Evolutionary conservation across 1,140 invertebrate genomes (phyloP), one percentile per base, ranked within the genome.

Genomic region (Onthophagus taurus): DNA sequence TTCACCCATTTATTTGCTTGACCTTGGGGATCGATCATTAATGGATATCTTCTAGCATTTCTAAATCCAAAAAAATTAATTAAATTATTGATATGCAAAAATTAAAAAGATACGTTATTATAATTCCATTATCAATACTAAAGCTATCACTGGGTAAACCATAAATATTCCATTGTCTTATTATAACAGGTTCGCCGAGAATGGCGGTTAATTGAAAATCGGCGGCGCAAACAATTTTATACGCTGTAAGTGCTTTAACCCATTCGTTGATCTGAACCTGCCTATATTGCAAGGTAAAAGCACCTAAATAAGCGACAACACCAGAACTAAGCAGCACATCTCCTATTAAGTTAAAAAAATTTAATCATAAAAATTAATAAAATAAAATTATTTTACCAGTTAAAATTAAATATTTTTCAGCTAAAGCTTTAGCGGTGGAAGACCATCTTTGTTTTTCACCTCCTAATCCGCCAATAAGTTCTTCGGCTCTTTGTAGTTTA

Each of bases 1-100:
- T 91, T 93, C 4, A 94, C 76, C 91, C 91, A 95, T 60, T 91
- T 86, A 51, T 92, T 93, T 0, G 91, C 92, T 67, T 95, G 91
- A 6, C 79, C 81, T 70, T 97, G 90, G 0, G 92, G 92, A 70
- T 97, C 93, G 54, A 97, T 93, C 80, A 96, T 88, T 12, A 97
- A 60, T 0, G 91, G 86, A 83, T 88, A 89, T 49, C 90, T 75
- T 47, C 85, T 75, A 3, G 89, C 77, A 60, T 84, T 83, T 60
- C 84, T 87, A 41, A 24, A 59, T 45, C 23, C 13, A 44, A 31
- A 46, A 44, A 33, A 38, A 21, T 4, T 13, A 38, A 44, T 20
- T 45, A 8, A 44, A n/a, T 26, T 18, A 39, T 14, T 38, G 8
- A 24, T 37, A 2, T 20, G n/a, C 4, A 43, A 2, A 31, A 12